Evolutionary conservation across 2,888 invertebrate species (phyloP).

Genomic region (Trissonchulus sp.): DNA sequence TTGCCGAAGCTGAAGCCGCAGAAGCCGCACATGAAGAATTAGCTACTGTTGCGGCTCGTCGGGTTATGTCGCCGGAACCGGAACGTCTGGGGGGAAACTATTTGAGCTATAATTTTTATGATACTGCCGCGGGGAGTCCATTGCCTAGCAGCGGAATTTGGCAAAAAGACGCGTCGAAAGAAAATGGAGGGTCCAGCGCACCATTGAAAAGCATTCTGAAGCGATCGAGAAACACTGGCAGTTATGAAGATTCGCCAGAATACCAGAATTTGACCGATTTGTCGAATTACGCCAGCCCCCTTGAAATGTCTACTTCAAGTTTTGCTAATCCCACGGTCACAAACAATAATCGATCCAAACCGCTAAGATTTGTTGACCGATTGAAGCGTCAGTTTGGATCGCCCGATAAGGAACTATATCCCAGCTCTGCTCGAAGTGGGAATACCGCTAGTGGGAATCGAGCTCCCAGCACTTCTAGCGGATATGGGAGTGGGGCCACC

Average conservation of each 20-base stretch:
- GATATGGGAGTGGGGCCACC: neutral
- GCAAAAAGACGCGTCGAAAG: neutral
- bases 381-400: conserved; percentile 16
- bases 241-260: conserved; percentile 22
- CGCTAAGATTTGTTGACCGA: conserved; percentile 27
- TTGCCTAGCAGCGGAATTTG: neutral
- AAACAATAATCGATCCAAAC: neutral
- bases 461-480: conserved; percentile 7
- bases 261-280: no score
- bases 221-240: neutral
- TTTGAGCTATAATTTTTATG: neutral
- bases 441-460: neutral
- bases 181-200: neutral
- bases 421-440: neutral
- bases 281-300: neutral
- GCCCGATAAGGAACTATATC: neutral
- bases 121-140: neutral
- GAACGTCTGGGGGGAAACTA: neutral
- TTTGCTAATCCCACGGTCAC: neutral
- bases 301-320: neutral
- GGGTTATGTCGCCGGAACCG: neutral
- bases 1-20: neutral
- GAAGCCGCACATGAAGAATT: neutral
- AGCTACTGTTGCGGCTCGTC: neutral
- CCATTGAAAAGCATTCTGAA: conserved; percentile 17